These are phyloP conservation scores for Lapara coniferarum DNA, from an alignment of 2,888 invertebrate species.

Conservation along the genomic window DNA sequence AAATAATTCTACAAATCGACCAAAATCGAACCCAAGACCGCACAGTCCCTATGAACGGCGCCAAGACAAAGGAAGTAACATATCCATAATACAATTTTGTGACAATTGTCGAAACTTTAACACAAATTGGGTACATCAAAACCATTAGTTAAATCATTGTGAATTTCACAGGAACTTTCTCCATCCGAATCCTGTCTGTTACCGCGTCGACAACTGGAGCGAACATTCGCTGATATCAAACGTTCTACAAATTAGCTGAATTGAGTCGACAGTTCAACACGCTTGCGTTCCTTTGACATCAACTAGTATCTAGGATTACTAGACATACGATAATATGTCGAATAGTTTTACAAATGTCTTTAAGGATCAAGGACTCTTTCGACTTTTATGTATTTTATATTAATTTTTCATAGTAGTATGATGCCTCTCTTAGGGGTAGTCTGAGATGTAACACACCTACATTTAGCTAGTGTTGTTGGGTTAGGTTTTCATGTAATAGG, in stretches of 20 bases:
- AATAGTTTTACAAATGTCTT: background rate
- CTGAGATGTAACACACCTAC: no score
- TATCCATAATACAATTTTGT: background rate
- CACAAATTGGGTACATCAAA: slow-evolving; percentile 16
- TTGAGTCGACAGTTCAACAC: slow-evolving; percentile 12
- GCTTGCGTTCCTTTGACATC: slow-evolving; percentile 7
- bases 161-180: background rate
- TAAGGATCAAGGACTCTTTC: no score
- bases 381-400: no score
- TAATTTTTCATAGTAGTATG: no score
- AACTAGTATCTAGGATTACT: background rate
- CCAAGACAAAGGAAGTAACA: no score
- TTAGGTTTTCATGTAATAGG: no score
- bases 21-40: no score
- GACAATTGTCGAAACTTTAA: slow-evolving; percentile 28
- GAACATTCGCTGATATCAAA: background rate
- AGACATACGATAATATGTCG: background rate
- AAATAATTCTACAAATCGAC: no score
- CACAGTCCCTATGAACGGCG: no score
- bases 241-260: slow-evolving; percentile 12
- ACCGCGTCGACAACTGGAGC: background rate
- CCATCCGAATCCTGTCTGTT: background rate
- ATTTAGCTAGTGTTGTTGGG: no score
- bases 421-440: no score
- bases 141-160: slow-evolving; percentile 4